A percentile compares a stretch with the other conserved stretches of the same genome.
These are phyloP conservation scores for Pangasianodon hypophthalmus DNA, from an alignment of 2,113 vertebrate genomes.

Conservation along the genomic window DNA sequence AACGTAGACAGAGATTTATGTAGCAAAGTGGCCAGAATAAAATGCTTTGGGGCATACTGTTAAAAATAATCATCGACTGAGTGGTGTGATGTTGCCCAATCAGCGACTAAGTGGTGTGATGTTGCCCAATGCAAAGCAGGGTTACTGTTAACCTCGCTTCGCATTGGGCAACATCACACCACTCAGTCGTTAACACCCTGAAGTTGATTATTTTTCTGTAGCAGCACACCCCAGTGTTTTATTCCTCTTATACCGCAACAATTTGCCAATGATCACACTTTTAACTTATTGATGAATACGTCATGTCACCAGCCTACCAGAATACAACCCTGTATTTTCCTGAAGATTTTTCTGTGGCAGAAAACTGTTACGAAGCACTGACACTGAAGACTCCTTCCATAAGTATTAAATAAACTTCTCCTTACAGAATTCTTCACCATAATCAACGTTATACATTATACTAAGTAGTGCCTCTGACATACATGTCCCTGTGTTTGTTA, in stretches of 20 bases:
- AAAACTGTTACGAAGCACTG: background rate
- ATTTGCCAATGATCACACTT: background rate
- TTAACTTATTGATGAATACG: background rate
- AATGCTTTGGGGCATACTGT: background rate
- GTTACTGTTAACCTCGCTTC: too few species aligned
- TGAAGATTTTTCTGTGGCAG: background rate
- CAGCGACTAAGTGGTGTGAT: too few species aligned
- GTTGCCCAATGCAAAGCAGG: too few species aligned
- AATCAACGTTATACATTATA: background rate
- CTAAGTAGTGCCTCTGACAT: background rate
- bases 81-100: background rate
- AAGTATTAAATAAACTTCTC: background rate
- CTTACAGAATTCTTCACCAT: background rate
- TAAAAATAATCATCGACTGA: background rate
- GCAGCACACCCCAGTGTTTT: background rate
- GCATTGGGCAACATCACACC: too few species aligned
- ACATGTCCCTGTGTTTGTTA: background rate
- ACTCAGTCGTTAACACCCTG: background rate
- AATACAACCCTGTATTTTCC: background rate
- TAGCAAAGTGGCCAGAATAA: background rate
- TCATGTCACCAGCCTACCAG: background rate
- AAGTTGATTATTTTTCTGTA: background rate
- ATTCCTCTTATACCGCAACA: background rate
- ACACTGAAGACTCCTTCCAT: background rate
- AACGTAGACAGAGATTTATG: background rate